A percentile compares a stretch with the other conserved stretches of the same genome.
phyloP scores from a whole-genome alignment of 2,888 invertebrate species.

The Pheosia gnoma region DNA sequence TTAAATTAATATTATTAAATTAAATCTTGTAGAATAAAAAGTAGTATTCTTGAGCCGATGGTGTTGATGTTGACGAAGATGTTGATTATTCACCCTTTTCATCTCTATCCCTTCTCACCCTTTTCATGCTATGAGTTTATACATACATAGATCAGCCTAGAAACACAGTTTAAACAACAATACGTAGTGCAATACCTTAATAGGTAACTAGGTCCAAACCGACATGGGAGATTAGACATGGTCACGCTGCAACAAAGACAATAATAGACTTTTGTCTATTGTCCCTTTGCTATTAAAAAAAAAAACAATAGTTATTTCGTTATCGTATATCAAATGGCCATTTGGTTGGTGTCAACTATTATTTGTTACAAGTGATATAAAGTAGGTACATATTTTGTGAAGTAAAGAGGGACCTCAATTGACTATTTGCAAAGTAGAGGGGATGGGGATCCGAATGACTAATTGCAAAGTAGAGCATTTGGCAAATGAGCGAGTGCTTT shows the following conservation, averaged over 20 bases:
- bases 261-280: constrained; percentile 35
- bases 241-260: constrained; percentile 28
- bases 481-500: too few relatives aligned
- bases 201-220: constrained; percentile 6
- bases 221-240: constrained; percentile 41
- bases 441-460: too few relatives aligned
- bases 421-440: too few relatives aligned
- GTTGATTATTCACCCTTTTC: neutral
- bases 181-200: neutral
- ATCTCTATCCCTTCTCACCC: too few relatives aligned
- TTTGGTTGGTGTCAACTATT: constrained; percentile 24
- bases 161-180: constrained; percentile 16
- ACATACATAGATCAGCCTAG: neutral
- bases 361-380: neutral
- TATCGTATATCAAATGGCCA: constrained; percentile 28
- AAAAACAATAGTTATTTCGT: constrained; percentile 31
- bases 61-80: too few relatives aligned
- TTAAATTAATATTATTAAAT: too few relatives aligned
- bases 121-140: constrained; percentile 5
- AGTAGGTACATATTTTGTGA: too few relatives aligned
- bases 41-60: too few relatives aligned
- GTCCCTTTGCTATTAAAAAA: constrained; percentile 25
- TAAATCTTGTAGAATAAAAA: too few relatives aligned
- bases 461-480: too few relatives aligned
- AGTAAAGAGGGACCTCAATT: too few relatives aligned